phyloP scores from a whole-genome alignment of 2,888 invertebrate genomes.

The Hydropsyche betteni region DNA sequence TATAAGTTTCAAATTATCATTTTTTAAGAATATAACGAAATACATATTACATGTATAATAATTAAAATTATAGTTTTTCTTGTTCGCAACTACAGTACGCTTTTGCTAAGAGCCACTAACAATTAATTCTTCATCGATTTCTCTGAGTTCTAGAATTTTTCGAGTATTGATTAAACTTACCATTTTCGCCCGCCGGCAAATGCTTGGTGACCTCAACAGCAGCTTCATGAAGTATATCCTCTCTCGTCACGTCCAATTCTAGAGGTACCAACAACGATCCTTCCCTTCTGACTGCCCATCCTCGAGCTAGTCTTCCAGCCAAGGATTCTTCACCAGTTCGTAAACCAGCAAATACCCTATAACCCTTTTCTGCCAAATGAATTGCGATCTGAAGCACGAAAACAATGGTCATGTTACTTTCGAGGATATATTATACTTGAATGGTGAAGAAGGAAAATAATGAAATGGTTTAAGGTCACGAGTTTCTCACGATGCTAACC shows the following conservation, averaged over 20 bases:
- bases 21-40: no score
- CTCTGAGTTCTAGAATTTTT: conserved; percentile 21
- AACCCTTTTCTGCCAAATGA: conserved; percentile 76
- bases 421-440: no score
- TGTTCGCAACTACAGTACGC: no score
- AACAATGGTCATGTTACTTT: no score
- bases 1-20: no score
- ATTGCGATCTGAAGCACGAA: conserved; percentile 68
- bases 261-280: conserved; percentile 72
- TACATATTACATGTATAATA: no score
- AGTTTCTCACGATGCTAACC: conserved; percentile 57
- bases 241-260: conserved; percentile 81
- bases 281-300: conserved; percentile 70
- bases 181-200: conserved; percentile 84
- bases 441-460: neutral
- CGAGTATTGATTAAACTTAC: conserved; percentile 56
- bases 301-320: conserved; percentile 69
- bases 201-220: conserved; percentile 81
- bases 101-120: no score
- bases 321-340: conserved; percentile 68
- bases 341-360: conserved; percentile 81
- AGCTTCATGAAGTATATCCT: conserved; percentile 81
- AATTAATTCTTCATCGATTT: neutral
- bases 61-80: no score
- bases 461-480: neutral